Base-by-base conservation (phyloP, 2,113 vertebrate genomes). In the Festucalex cinctus region DNA sequence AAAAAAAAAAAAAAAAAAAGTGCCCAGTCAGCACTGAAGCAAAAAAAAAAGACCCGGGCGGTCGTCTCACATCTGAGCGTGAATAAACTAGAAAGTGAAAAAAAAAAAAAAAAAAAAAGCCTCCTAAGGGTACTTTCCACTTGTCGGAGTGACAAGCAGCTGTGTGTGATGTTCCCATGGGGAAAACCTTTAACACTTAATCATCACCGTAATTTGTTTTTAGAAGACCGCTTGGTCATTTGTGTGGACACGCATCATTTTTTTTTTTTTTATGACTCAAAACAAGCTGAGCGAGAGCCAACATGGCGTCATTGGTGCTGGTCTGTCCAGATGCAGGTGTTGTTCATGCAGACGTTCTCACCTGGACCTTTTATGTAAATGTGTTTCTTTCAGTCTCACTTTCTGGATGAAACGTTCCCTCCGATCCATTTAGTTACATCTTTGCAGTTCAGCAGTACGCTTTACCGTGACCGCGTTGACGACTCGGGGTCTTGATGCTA, bases 81-180 rank as follows among this genome's bases (percentile, higher is more conserved):
- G 51, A 77, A 74, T 17, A 26, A 65, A 24, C 22, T 61, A 70
- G 63, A 83, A 85, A 81, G 57, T 67, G 59, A 76, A 70, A 73
- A 41, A 41, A 3, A 46, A 79, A 68, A 24, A 66, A 59, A 80
- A 66, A 24, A 66, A 80, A 68, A 28, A 66, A 62, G 32, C 24
- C 53, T 32, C 53, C 53, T 13, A 59, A 5, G 58, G 81, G 77
- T 75, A 81, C 73, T 85, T 89, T 86, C 79, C 83, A 79, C 60
- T 60, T 35, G 37, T 68, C 44, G 53, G 46, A 76, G 71, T 61
- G 73, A 75, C 74, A 85, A 75, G 59, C 87, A 89, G 82, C 82
- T 84, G 85, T 63, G 58, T 4, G 63, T 63, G 9, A 65, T n/a
- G n/a, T 65, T 57, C 65, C 75, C 16, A 3, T 44, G 54, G 71